phyloP scores from a whole-genome alignment of 2,888 invertebrate genomes.

The Cephonodes hylas region DNA sequence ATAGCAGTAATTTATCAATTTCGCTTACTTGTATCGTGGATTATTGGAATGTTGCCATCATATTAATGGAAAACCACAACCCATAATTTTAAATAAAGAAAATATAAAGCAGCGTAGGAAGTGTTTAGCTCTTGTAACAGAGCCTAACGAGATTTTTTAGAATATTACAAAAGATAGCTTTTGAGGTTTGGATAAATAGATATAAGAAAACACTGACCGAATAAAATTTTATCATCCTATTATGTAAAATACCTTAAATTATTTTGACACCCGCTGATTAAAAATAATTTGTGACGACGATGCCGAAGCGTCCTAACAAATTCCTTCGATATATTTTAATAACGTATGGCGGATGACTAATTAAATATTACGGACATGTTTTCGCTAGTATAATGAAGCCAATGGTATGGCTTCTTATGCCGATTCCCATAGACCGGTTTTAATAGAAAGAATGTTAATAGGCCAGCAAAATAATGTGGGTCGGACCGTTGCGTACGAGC shows the following conservation, averaged over 20 bases:
- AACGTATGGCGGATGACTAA: neutral
- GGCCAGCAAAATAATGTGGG: constrained; percentile 47
- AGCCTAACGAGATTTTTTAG: neutral
- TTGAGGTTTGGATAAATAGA: no score
- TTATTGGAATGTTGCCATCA: neutral
- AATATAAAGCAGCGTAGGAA: neutral
- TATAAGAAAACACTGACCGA: no score
- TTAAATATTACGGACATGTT: neutral
- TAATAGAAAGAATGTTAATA: constrained; percentile 51
- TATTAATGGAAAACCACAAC: neutral
- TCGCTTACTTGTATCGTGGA: neutral
- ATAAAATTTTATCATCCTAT: no score
- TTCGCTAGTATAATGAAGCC: neutral
- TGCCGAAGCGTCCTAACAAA: neutral
- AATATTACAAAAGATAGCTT: no score
- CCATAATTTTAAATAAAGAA: neutral
- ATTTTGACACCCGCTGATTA: no score
- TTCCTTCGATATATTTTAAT: neutral
- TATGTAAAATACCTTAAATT: no score
- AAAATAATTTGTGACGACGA: no score
- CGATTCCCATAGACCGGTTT: constrained; percentile 40
- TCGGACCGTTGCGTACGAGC: constrained; percentile 43
- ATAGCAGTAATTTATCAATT: neutral
- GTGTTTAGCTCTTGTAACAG: neutral
- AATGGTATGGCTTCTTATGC: constrained; percentile 13